Base-by-base conservation (phyloP, 2,797 vertebrate species). In the Poecilia picta region DNA sequence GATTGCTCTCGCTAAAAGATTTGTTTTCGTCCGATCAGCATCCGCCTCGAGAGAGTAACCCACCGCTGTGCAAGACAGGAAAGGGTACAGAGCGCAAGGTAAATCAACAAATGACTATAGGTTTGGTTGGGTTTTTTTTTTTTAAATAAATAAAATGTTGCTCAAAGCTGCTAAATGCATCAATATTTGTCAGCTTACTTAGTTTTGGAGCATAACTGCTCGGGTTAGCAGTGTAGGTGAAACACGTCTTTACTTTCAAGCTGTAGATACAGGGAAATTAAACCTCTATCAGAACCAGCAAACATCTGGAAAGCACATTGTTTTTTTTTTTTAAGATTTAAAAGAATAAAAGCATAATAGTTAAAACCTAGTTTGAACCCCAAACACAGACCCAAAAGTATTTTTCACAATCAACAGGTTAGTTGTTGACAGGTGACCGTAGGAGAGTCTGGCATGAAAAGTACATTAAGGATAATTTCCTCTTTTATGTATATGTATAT, bases 211-310 rank as follows among this genome's bases (percentile, higher is more conserved):
- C 91, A 90, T 97, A 97, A 82, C 84, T 87, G 33, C 68, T 71
- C 13, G 97, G 96, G 43, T 94, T 97, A 85, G 97, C 96, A 23
- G 95, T 96, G 82, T 97, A 98, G 78, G 92, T 94, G 89, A 99
- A 98, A 91, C 98, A 99, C 1, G 94, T 95, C 76, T 95, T 80
- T 55, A 99, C 94, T 0, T 89, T 83, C 91, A 99, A 86, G 91
- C 98, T 99, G 93, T 15, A 43, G 83, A 89, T 31, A 88, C 36
- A 91, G 43, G 3, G 20, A 4, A 84, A 72, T 66, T 75, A 0
- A 78, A 64, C 18, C 16, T 77, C 8, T 80, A 39, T 77, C 31
- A 87, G 78, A 8, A 55, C 2, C 43, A 18, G 23, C 18, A 73
- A 57, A 55, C 15, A 39, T 28, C 25, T 4, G 18, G 36, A 0